Percentiles rank a stretch among this genome's conserved stretches.
These are phyloP conservation scores for Drosophila ananassae DNA, from an alignment of 1,140 invertebrate genomes.

Conservation along the genomic window DNA sequence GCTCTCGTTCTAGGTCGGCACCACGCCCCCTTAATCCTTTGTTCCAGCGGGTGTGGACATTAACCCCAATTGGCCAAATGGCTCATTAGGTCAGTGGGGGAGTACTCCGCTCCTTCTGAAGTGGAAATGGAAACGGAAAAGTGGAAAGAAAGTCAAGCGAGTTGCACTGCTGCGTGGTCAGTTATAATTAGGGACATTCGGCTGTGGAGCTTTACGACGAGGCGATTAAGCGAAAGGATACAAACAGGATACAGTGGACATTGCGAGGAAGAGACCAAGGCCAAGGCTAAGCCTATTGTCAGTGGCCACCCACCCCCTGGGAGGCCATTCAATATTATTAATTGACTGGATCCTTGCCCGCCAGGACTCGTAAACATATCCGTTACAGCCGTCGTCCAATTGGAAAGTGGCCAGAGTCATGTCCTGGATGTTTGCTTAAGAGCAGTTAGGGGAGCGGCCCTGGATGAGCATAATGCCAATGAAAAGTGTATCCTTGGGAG, in stretches of 20 bases:
- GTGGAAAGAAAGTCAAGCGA: slow-evolving; percentile 50
- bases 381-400: slow-evolving; percentile 46
- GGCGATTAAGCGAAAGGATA: slow-evolving; percentile 59
- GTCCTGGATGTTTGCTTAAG: slow-evolving; percentile 33
- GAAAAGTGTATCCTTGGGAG: slow-evolving; percentile 22
- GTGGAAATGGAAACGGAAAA: slow-evolving; percentile 30
- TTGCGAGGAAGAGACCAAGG: neutral
- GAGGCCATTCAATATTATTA: slow-evolving; percentile 66
- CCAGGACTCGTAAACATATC: slow-evolving; percentile 56
- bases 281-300: slow-evolving; percentile 47
- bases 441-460: slow-evolving; percentile 35
- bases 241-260: slow-evolving; percentile 26
- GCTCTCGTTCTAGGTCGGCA: neutral
- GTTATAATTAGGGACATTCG: slow-evolving; percentile 70
- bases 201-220: slow-evolving; percentile 60
- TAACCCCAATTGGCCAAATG: slow-evolving; percentile 75
- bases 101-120: slow-evolving; percentile 27
- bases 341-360: slow-evolving; percentile 45
- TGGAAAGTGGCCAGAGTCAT: slow-evolving; percentile 43
- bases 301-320: neutral
- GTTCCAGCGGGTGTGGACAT: slow-evolving; percentile 49
- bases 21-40: neutral
- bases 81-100: slow-evolving; percentile 75
- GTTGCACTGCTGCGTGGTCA: slow-evolving; percentile 76
- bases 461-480: slow-evolving; percentile 19